Percentiles rank a stretch among this genome's conserved stretches.
Evolutionary conservation across 2,888 invertebrate species (phyloP).

Genomic region (Pogonocherus hispidulus): DNA sequence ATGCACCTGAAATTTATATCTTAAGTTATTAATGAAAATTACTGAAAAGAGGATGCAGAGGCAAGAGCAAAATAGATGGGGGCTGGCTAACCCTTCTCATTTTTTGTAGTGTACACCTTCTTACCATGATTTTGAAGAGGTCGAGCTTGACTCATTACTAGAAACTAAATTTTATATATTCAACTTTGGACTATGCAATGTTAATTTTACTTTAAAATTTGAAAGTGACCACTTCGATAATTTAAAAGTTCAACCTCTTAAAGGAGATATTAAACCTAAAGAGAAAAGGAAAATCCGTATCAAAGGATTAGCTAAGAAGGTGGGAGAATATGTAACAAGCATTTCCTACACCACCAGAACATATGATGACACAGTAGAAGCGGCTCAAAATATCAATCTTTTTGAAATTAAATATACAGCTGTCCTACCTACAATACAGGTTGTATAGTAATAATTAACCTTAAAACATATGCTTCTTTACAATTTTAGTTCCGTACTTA

Average conservation of each 20-base stretch:
- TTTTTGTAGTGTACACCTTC: conserved; percentile 65
- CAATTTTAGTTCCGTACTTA: conserved; percentile 41
- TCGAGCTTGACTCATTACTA: conserved; percentile 56
- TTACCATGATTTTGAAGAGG: conserved; percentile 60
- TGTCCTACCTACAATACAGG: conserved; percentile 63
- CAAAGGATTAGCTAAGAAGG: conserved; percentile 55
- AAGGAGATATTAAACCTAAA: conserved; percentile 54
- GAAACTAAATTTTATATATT: conserved; percentile 62
- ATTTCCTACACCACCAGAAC: conserved; percentile 62
- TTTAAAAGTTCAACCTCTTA: conserved; percentile 36
- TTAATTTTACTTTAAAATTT: conserved; percentile 62
- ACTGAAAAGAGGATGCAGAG: too few relatives aligned
- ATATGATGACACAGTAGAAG: conserved; percentile 45
- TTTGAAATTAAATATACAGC: conserved; percentile 60
- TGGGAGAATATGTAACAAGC: conserved; percentile 60
- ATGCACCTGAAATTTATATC: not conserved
- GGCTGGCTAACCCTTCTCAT: not conserved
- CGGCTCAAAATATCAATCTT: conserved; percentile 53
- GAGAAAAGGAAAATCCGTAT: conserved; percentile 58
- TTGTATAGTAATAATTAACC: conserved; percentile 41
- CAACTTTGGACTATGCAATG: conserved; percentile 66
- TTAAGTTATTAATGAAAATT: not conserved
- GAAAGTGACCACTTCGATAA: conserved; percentile 33
- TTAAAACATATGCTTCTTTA: not conserved
- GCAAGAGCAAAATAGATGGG: too few relatives aligned